These are phyloP conservation scores for Enteromius radiatus DNA, from an alignment of 2,797 vertebrate species.

Conservation along the genomic window DNA sequence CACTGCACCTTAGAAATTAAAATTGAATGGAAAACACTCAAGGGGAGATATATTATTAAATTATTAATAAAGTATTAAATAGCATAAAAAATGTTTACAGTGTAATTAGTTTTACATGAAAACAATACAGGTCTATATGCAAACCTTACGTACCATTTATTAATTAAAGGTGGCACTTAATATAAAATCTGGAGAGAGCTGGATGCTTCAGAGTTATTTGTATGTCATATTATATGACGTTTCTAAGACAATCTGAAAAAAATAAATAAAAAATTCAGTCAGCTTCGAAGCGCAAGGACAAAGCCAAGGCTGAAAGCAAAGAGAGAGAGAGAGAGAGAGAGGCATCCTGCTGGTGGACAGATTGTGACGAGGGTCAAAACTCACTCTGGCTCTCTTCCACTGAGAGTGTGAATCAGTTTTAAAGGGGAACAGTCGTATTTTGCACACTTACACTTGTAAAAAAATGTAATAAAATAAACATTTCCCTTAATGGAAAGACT, in stretches of 20 bases:
- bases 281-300: conserved; percentile 16
- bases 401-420: conserved; percentile 8
- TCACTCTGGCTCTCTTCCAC: not conserved
- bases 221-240: not conserved
- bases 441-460: not conserved
- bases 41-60: not conserved
- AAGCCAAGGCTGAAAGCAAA: not conserved
- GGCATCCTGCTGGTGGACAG: conserved; percentile 14
- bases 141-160: too few species aligned
- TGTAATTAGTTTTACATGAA: not conserved
- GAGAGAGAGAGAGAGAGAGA: not conserved
- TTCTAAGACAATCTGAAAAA: not conserved
- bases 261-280: not conserved
- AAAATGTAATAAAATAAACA: not conserved
- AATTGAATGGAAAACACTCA: not conserved
- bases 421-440: not conserved
- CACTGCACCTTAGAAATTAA: too few species aligned
- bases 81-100: not conserved
- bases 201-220: not conserved
- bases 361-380: conserved; percentile 8
- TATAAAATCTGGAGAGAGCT: not conserved
- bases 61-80: not conserved
- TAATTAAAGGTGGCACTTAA: not conserved
- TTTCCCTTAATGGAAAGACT: not conserved
- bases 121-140: too few species aligned